Conservation (phyloP, 2,888 invertebrate genomes). For the Emesis furor region DNA sequence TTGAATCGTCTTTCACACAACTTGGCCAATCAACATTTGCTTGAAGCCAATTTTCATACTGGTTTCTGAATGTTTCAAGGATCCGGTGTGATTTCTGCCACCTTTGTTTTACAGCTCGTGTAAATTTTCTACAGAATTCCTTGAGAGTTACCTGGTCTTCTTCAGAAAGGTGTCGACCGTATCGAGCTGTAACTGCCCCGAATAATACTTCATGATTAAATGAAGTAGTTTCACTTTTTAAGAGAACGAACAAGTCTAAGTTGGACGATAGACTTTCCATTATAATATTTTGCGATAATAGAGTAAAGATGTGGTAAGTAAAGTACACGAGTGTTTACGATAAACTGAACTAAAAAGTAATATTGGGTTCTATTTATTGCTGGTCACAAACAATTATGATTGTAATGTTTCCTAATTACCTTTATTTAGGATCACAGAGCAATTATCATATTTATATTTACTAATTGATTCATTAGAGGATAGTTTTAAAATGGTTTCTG, state of each 20-base stretch:
- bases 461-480: no score
- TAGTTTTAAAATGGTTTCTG: no score
- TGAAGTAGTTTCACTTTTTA: slow-evolving; percentile 11
- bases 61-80: slow-evolving; percentile 7
- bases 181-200: slow-evolving; percentile 9
- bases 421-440: no score
- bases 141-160: slow-evolving; percentile 14
- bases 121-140: slow-evolving; percentile 14
- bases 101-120: slow-evolving; percentile 14
- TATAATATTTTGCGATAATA: slow-evolving; percentile 5
- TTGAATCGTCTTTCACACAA: slow-evolving; percentile 7
- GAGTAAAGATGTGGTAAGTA: not conserved
- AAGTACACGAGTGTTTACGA: not conserved
- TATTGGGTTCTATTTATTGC: slow-evolving; percentile 7
- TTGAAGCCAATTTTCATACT: not conserved
- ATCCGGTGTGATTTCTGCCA: slow-evolving; percentile 4
- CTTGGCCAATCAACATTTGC: slow-evolving; percentile 4
- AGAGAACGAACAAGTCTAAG: slow-evolving; percentile 14
- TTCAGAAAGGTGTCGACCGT: slow-evolving; percentile 11
- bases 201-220: slow-evolving; percentile 12
- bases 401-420: not conserved
- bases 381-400: slow-evolving; percentile 1
- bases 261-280: slow-evolving; percentile 9
- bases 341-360: slow-evolving; percentile 1
- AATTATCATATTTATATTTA: no score